These are phyloP conservation scores for Dione juno DNA, from an alignment of 2,888 invertebrate species.

Conservation along the genomic window DNA sequence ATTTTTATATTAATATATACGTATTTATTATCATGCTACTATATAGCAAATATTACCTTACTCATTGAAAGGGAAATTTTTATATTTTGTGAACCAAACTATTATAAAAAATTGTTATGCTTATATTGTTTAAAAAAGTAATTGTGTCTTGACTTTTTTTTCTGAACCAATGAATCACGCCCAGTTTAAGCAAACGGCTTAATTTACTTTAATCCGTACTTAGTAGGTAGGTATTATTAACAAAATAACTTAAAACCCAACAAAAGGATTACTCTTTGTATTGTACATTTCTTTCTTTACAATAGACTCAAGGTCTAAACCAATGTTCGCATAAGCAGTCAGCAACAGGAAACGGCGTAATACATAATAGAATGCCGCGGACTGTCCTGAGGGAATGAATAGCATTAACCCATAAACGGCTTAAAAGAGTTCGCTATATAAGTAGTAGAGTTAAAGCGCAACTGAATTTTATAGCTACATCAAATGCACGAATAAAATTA, in stretches of 20 bases:
- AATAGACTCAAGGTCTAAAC: slow-evolving; percentile 10
- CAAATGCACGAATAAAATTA: slow-evolving; percentile 80
- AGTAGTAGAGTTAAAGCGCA: slow-evolving; percentile 54
- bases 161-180: neutral
- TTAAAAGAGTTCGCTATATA: slow-evolving; percentile 43
- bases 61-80: too few species aligned
- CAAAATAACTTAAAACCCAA: neutral
- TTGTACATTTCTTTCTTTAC: neutral
- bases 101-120: too few species aligned
- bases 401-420: slow-evolving; percentile 44
- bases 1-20: neutral
- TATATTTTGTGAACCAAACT: too few species aligned
- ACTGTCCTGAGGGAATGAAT: slow-evolving; percentile 37
- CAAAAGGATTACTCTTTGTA: neutral
- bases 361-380: slow-evolving; percentile 38
- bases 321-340: slow-evolving; percentile 27
- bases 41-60: too few species aligned
- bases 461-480: slow-evolving; percentile 61
- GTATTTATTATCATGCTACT: neutral
- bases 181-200: too few species aligned
- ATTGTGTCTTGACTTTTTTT: neutral
- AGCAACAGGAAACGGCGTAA: slow-evolving; percentile 39
- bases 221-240: too few species aligned
- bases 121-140: too few species aligned
- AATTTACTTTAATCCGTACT: too few species aligned